These are phyloP conservation scores for Hololepta plana DNA, from an alignment of 2,888 invertebrate genomes.

Conservation along the genomic window DNA sequence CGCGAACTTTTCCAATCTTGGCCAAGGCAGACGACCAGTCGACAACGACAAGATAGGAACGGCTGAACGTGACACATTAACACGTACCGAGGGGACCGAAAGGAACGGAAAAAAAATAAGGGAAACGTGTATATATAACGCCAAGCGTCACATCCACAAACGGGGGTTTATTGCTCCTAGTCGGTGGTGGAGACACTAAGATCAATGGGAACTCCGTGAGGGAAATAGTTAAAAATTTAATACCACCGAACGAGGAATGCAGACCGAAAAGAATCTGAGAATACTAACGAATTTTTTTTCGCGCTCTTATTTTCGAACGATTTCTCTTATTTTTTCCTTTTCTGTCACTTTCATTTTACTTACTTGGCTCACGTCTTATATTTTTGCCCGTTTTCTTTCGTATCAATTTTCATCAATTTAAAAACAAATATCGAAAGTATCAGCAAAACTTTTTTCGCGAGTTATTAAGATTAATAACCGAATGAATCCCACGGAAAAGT, in stretches of 20 bases:
- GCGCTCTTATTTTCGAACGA: conserved; percentile 6
- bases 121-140: too few species aligned
- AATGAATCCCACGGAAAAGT: conserved; percentile 1
- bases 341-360: too few species aligned
- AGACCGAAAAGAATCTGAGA: conserved; percentile 9
- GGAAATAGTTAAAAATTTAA: conserved; percentile 22
- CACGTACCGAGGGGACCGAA: conserved; percentile 18
- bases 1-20: conserved; percentile 24
- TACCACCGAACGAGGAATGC: conserved; percentile 13
- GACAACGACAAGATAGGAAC: conserved; percentile 19
- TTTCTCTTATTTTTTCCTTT: too few species aligned
- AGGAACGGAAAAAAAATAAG: too few species aligned
- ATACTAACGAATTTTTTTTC: conserved; percentile 10
- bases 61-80: conserved; percentile 27
- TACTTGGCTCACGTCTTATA: too few species aligned
- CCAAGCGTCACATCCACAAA: too few species aligned
- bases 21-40: conserved; percentile 15
- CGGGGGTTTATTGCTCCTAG: conserved; percentile 14
- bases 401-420: too few species aligned
- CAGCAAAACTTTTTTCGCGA: too few species aligned
- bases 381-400: too few species aligned
- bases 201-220: conserved; percentile 22
- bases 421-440: too few species aligned
- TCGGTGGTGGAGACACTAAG: conserved; percentile 13
- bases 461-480: conserved; percentile 5